Evolutionary conservation across 2,797 vertebrate species (phyloP), one percentile per base, ranked within the genome.

Genomic region (Potorous gilbertii): DNA sequence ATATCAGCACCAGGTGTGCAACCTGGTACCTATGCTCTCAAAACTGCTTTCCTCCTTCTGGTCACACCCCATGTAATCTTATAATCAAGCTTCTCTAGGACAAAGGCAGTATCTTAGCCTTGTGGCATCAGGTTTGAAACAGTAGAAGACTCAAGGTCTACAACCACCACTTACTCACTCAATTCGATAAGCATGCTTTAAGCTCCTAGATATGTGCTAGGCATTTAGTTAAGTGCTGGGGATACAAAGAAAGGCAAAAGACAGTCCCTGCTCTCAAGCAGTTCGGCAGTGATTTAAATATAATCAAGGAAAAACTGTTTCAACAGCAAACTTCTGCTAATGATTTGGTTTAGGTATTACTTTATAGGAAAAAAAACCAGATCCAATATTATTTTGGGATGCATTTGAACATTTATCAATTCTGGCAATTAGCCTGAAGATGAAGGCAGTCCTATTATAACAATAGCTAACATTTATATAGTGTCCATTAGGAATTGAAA

Each of bases 11-110:
- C 8, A 29, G 5, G 52, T 89, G 92, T 54, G 0, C 90, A 94
- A 87, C 57, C 92, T 91, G 93, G 46, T 50, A 95, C 1, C 89
- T 90, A 94, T 96, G 97, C 94, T 29, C 9, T 57, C 46, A 28
- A 90, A 10, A 9, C 91, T 91, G 92, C 91, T 62, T 54, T 90
- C 56, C 66, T 93, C 56, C 89, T 90, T 97, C 91, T 50, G 57
- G 92, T 95, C 93, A 87, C n/a, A 96, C 96, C 96, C 62, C 57
- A n/a, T 46, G 90, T 24, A 81, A 87, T 55, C 40, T 50, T 93
- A 46, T 94, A 94, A 52, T 5, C 0, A 90, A 6, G 9, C 34
- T 89, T 24, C 4, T 95, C 95, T 92, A 59, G 21, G 3, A 94
- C 96, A 56, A 95, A 87, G 24, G 6, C 81, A 46, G 8, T 16